phyloP scores from a whole-genome alignment of 2,888 invertebrate species.

The Cristatella mucedo region DNA sequence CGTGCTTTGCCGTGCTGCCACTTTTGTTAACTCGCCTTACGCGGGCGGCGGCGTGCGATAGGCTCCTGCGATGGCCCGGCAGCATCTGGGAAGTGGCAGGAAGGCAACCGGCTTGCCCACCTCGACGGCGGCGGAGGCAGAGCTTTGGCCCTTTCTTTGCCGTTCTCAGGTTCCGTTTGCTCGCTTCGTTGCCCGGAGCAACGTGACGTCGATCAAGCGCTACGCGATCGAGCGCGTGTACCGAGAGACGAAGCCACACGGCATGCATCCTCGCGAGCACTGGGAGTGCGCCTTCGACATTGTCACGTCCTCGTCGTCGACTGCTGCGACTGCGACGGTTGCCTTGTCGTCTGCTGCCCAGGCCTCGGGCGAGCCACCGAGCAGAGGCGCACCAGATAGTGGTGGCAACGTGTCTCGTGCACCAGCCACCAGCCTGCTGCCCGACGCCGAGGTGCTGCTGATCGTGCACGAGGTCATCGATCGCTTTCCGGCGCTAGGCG shows the following conservation, averaged over 20 bases:
- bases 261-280: constrained; percentile 72
- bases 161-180: constrained; percentile 50
- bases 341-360: no score
- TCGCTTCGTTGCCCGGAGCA: constrained; percentile 60
- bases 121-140: no score
- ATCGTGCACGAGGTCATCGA: constrained; percentile 58
- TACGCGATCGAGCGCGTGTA: constrained; percentile 74
- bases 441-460: constrained; percentile 69
- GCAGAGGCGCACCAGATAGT: no score
- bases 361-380: no score
- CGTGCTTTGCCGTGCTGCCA: no score
- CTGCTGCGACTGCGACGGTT: no score
- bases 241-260: constrained; percentile 51
- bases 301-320: constrained; percentile 56
- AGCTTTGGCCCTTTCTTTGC: no score
- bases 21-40: no score
- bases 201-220: constrained; percentile 59
- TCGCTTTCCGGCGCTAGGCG: constrained; percentile 50
- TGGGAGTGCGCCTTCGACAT: constrained; percentile 86
- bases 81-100: no score
- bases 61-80: background rate
- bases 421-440: constrained; percentile 45
- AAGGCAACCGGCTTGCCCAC: no score
- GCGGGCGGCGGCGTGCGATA: no score
- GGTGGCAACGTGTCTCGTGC: no score